Base-by-base conservation (phyloP, 2,888 invertebrate species). In the Yponomeuta malinellus region DNA sequence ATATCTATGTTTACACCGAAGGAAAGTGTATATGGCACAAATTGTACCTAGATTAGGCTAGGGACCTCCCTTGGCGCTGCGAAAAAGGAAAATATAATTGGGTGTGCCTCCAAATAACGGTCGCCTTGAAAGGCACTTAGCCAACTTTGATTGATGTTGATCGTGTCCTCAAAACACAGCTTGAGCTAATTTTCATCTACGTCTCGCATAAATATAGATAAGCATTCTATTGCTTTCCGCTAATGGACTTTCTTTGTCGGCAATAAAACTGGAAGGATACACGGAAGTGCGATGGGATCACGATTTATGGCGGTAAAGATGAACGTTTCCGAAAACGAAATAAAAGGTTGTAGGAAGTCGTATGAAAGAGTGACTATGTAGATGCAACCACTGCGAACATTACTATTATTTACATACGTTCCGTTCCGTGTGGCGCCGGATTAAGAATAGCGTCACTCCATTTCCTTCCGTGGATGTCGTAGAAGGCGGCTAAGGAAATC, bases 191-290 rank as follows among this genome's bases (percentile, higher is more conserved):
- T 65, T 65, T 33, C 9, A 65, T 65, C 4, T 37, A 48, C 43
- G 68, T 68, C 68, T 48, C 3, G 4, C 68, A 68, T 68, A 68
- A 68, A 68, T 48, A 68, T n/a, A 37, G 48, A 68, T 68, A 15
- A 68, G 33, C 23, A 59, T 68, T 43, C 43, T 68, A 37, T 68
- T 68, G 23, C 15, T 68, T 48, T 23, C 43, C 33, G 33, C 68
- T 68, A 68, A 68, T 68, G 68, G 68, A 68, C 68, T 68, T 68
- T 68, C 33, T 15, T 43, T 68, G 68, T 68, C 33, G n/a, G 68
- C 68, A 48, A 67, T 67, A 67, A 67, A 67, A 10, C 23, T 37
- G 10, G 48, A 5, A n/a, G 29, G 12, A 59, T 66, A 48, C 15
- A 71, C 43, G 52, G 66, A 66, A 71, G 48, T 29, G 63, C 37